Evolutionary conservation across 1,140 invertebrate species (phyloP).

Genomic region (Sarcophaga peregrina): DNA sequence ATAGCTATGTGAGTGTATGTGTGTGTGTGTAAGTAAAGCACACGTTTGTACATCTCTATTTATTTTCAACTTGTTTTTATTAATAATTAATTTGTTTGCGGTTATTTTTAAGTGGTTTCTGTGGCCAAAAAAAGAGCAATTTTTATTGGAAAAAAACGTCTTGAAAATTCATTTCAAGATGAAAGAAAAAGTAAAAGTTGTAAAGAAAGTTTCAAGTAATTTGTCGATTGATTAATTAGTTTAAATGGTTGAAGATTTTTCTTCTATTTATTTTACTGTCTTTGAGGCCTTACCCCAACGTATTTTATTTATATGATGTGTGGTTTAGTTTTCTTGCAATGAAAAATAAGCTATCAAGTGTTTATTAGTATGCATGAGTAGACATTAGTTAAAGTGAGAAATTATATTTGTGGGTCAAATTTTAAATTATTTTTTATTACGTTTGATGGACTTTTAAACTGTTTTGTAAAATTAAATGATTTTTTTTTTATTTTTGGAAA

Average conservation of each 20-base stretch:
- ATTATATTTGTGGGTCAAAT: too few species aligned
- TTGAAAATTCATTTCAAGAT: neutral
- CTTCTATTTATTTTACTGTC: too few species aligned
- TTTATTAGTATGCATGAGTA: neutral
- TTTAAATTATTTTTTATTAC: too few species aligned
- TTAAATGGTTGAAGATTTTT: conserved; percentile 8
- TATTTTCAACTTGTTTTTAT: neutral
- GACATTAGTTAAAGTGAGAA: neutral
- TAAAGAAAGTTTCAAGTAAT: conserved; percentile 3
- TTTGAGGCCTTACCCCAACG: too few species aligned
- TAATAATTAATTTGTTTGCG: conserved; percentile 21
- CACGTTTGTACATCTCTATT: neutral
- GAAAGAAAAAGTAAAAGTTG: conserved; percentile 1
- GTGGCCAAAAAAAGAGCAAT: conserved; percentile 7
- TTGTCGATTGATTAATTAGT: conserved; percentile 23
- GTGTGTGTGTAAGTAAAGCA: too few species aligned
- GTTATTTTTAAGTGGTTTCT: conserved; percentile 26
- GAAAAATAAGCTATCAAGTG: neutral
- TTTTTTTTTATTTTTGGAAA: too few species aligned
- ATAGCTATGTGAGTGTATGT: too few species aligned
- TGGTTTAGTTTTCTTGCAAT: neutral
- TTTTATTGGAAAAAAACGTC: neutral
- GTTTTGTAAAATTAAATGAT: too few species aligned
- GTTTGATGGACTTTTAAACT: too few species aligned
- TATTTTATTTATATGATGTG: neutral